Base-by-base conservation (phyloP, 2,113 vertebrate species). In the Psophia crepitans region DNA sequence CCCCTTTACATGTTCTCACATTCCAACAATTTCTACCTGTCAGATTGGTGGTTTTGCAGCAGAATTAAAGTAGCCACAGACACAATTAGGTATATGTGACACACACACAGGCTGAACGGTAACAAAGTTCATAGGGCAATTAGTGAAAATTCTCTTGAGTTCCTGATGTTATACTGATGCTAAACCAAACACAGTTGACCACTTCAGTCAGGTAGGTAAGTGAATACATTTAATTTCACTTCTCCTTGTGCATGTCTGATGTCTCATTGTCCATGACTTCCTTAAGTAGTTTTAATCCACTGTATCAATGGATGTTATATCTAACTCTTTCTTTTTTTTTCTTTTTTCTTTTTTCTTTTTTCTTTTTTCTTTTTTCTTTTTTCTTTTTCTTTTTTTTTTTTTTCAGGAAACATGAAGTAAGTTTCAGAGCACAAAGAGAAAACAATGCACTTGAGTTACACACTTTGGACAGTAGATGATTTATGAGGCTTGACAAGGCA, bases 401-500 rank as follows among this genome's bases (percentile, higher is more conserved):
- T 51, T 51, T 51, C 14, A 27, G 43, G 33, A 68, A 84, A 54
- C 15, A 35, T 20, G 9, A 80, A 44, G 21, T 87, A 80, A 44
- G 21, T 87, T 95, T 91, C 41, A 82, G 79, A 92, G 32, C 57
- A 80, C 5, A 57, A 60, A 88, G 33, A 15, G 3, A 74, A 44
- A 81, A 54, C 11, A 33, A 8, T 53, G 17, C 27, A 51, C 0
- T 5, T 66, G 56, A 93, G 21, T 21, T 85, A 17, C 41, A 63
- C 0, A 0, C 41, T 85, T 93, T 66, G 69, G 58, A 80, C 61
- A 66, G 37, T 8, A 63, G 41, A n/a, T 65, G 84, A 91, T 96
- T 96, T 94, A 94, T 96, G 78, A 94, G n/a, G 58, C 18, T 96
- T 95, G 77, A 96, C 91, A 96, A 87, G 53, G 53, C 53, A 94